Evolutionary conservation across 2,797 vertebrate genomes (phyloP).

Genomic region (Hippopotamyrus pictus): DNA sequence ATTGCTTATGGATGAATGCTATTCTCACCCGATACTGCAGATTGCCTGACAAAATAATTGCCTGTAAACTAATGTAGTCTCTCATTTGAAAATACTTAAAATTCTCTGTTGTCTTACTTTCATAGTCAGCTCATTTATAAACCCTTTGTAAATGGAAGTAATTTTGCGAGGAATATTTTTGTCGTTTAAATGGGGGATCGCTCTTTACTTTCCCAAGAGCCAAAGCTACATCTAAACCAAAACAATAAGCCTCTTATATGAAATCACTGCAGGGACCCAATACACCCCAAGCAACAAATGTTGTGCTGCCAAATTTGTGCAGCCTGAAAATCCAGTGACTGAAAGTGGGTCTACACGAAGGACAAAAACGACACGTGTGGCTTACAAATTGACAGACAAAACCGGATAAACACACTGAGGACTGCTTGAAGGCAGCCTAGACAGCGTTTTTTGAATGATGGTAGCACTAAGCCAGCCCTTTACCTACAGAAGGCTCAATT

Average conservation of each 20-base stretch:
- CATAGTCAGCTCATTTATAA: neutral
- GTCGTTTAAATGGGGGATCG: neutral
- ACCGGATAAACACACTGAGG: neutral
- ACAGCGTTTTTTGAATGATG: neutral
- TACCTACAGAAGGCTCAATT: neutral
- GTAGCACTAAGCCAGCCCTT: neutral
- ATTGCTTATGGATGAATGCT: slow-evolving; percentile 1
- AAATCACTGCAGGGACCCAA: neutral
- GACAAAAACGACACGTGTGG: neutral
- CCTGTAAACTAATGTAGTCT: slow-evolving; percentile 3
- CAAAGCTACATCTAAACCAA: neutral
- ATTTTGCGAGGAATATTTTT: neutral
- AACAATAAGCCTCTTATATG: slow-evolving; percentile 1
- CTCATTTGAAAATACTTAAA: neutral
- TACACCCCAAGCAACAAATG: neutral
- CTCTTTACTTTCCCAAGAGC: neutral
- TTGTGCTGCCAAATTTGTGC: neutral
- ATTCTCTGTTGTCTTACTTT: neutral
- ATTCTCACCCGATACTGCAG: neutral
- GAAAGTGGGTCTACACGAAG: neutral
- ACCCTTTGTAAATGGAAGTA: neutral
- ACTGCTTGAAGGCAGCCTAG: neutral
- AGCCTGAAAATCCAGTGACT: slow-evolving; percentile 2
- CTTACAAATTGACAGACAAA: slow-evolving; percentile 11
- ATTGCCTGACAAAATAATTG: slow-evolving; percentile 2